These are phyloP conservation scores for Ernsta delagoae DNA, from an alignment of 2,888 invertebrate genomes.

Conservation along the genomic window DNA sequence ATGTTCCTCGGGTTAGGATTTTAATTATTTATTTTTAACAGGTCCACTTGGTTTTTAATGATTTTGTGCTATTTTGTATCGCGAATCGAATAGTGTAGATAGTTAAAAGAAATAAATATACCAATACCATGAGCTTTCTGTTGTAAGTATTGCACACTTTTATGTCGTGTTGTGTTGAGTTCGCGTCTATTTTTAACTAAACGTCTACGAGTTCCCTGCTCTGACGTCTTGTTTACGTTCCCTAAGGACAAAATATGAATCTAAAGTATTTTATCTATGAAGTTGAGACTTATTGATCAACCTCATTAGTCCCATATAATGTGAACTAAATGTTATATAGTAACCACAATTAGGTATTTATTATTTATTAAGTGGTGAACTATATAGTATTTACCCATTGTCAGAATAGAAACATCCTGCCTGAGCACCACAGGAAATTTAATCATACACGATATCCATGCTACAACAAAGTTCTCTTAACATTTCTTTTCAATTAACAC, in stretches of 20 bases:
- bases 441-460: not conserved
- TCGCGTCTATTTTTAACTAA: constrained; percentile 67
- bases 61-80: constrained; percentile 60
- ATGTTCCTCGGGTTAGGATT: too few relatives aligned
- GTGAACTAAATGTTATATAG: too few relatives aligned
- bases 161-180: constrained; percentile 43
- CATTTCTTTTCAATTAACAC: not conserved
- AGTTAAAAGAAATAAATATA: constrained; percentile 48
- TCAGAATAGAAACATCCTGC: constrained; percentile 5
- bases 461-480: not conserved
- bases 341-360: not conserved
- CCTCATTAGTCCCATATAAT: too few relatives aligned
- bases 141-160: constrained; percentile 81
- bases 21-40: constrained; percentile 35
- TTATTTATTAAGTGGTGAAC: not conserved
- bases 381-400: not conserved
- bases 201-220: constrained; percentile 52
- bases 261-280: too few relatives aligned
- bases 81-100: constrained; percentile 49
- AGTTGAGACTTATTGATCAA: not conserved
- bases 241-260: constrained; percentile 20
- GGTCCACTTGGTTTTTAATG: constrained; percentile 60
- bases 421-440: not conserved
- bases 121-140: constrained; percentile 85
- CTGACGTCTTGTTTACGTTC: constrained; percentile 73